A percentile compares a stretch with the other conserved stretches of the same genome.
These are phyloP conservation scores for Drosophila seguyi DNA, from an alignment of 1,140 invertebrate genomes.

Conservation along the genomic window DNA sequence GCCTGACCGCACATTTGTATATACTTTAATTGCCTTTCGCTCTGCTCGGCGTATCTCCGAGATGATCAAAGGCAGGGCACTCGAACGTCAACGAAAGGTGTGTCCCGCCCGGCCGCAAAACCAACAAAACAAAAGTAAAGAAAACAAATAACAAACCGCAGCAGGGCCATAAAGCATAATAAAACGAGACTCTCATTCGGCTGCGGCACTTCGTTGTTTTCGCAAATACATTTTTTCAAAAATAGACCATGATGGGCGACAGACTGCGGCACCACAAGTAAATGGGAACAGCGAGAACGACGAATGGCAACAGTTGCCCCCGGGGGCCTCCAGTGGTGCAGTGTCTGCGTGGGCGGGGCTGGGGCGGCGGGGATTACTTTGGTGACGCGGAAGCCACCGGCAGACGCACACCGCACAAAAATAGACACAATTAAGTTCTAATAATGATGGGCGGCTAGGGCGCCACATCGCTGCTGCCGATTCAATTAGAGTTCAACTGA, in stretches of 20 bases:
- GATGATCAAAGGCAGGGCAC: slow-evolving; percentile 60
- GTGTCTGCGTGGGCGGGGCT: slow-evolving; percentile 9
- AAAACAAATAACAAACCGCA: slow-evolving; percentile 40
- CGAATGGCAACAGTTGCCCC: slow-evolving; percentile 39
- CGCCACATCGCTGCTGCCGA: slow-evolving; percentile 53
- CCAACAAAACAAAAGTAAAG: slow-evolving; percentile 11
- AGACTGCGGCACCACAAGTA: slow-evolving; percentile 60
- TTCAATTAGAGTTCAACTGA: slow-evolving; percentile 74
- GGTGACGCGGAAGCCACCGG: slow-evolving; percentile 64
- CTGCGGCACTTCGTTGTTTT: slow-evolving; percentile 64
- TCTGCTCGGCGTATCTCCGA: slow-evolving; percentile 24
- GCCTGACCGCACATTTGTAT: slow-evolving; percentile 45
- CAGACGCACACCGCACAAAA: slow-evolving; percentile 68
- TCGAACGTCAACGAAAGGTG: slow-evolving; percentile 35
- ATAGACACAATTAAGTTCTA: slow-evolving; percentile 81
- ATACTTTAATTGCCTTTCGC: slow-evolving; percentile 55
- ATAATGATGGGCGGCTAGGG: slow-evolving; percentile 63
- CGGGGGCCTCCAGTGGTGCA: slow-evolving; percentile 29
- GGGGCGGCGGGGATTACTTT: slow-evolving; percentile 49
- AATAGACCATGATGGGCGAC: slow-evolving; percentile 76
- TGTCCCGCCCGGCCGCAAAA: slow-evolving; percentile 46
- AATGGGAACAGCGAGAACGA: slow-evolving; percentile 38
- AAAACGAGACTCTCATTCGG: slow-evolving; percentile 69
- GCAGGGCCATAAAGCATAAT: slow-evolving; percentile 67
- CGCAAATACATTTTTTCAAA: slow-evolving; percentile 75